These are phyloP conservation scores for Caenorhabditis sp. DNA, from an alignment of 2,888 invertebrate genomes.

Conservation along the genomic window DNA sequence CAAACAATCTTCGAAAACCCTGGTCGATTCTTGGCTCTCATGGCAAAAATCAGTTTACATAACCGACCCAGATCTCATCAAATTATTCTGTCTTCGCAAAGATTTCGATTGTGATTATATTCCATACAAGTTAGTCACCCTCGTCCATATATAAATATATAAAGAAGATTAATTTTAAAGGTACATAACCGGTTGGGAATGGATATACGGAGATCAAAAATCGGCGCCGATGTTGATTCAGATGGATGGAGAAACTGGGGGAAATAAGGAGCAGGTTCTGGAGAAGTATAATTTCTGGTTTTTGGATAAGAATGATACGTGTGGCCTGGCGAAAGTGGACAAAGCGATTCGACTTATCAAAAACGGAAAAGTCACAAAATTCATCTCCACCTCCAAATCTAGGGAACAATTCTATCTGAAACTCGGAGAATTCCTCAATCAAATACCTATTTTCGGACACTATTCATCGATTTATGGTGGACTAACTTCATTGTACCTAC, in stretches of 20 bases:
- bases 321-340: slow-evolving; percentile 39
- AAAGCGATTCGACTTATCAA: slow-evolving; percentile 37
- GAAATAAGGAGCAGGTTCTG: slow-evolving; percentile 50
- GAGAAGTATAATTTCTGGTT: slow-evolving; percentile 59
- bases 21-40: slow-evolving; percentile 45
- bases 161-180: slow-evolving; percentile 31
- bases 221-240: slow-evolving; percentile 55
- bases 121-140: slow-evolving; percentile 47
- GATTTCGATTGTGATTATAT: slow-evolving; percentile 52
- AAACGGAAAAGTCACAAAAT: slow-evolving; percentile 40
- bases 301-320: slow-evolving; percentile 39
- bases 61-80: slow-evolving; percentile 59
- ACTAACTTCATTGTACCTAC: slow-evolving; percentile 53
- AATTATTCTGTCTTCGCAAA: slow-evolving; percentile 55
- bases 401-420: slow-evolving; percentile 50
- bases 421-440: slow-evolving; percentile 51
- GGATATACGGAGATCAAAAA: slow-evolving; percentile 59
- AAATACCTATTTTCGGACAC: slow-evolving; percentile 56
- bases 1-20: slow-evolving; percentile 20
- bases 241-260: slow-evolving; percentile 62
- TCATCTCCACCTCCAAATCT: slow-evolving; percentile 52
- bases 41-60: slow-evolving; percentile 57
- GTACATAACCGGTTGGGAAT: slow-evolving; percentile 58
- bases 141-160: neutral
- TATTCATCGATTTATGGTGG: slow-evolving; percentile 60